Conservation (phyloP, 2,888 invertebrate genomes). For the Lepidochrysops patricia region DNA sequence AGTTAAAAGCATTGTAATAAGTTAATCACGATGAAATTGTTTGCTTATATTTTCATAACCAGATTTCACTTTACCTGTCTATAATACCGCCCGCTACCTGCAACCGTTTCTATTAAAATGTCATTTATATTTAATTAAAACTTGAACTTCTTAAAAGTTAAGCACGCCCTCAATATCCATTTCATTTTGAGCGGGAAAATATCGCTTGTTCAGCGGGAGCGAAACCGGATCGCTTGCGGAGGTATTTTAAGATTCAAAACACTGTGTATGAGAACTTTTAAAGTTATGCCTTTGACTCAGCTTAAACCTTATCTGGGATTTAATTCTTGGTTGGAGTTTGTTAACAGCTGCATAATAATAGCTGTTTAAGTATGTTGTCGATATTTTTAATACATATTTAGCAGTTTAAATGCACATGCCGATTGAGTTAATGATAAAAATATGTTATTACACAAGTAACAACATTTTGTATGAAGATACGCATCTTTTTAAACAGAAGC, state of each 20-base stretch:
- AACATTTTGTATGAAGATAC: no score
- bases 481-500: no score
- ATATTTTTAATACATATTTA: background rate
- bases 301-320: constrained; percentile 12
- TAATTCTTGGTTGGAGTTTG: constrained; percentile 9
- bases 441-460: no score
- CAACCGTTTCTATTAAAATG: background rate
- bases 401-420: no score
- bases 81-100: background rate
- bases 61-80: background rate
- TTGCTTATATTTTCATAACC: background rate
- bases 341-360: no score
- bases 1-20: no score
- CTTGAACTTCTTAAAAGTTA: background rate
- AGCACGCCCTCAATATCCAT: background rate
- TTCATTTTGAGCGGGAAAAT: constrained; percentile 7
- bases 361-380: background rate
- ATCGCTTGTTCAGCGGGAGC: constrained; percentile 23
- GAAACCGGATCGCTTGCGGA: constrained; percentile 21
- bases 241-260: constrained; percentile 22
- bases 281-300: constrained; percentile 13
- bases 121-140: constrained; percentile 9
- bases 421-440: no score
- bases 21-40: background rate
- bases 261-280: constrained; percentile 16